These are phyloP conservation scores for Nothura maculosa DNA, from an alignment of 2,797 vertebrate species.

Conservation along the genomic window DNA sequence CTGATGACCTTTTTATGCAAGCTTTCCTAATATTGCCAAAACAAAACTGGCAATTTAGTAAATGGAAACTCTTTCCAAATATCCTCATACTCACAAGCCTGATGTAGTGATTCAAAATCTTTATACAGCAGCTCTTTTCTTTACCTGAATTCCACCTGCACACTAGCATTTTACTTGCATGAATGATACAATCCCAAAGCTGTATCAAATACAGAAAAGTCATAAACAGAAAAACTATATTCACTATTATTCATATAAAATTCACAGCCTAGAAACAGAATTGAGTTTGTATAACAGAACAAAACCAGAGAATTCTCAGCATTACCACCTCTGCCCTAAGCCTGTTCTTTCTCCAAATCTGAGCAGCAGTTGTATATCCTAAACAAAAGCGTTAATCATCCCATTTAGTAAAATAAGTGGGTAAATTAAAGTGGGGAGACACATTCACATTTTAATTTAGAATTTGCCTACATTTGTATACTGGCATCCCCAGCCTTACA, in stretches of 20 bases:
- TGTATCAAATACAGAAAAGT: background rate
- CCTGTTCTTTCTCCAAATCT: background rate
- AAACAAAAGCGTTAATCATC: background rate
- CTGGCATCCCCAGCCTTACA: background rate
- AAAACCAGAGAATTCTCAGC: background rate
- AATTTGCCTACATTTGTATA: background rate
- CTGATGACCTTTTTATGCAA: background rate
- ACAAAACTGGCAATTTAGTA: background rate
- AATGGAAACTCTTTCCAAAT: background rate
- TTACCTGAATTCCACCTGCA: background rate
- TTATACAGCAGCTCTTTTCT: background rate
- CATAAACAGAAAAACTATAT: background rate
- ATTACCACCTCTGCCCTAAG: background rate
- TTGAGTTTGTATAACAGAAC: background rate
- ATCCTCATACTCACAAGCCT: background rate
- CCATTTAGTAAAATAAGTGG: background rate
- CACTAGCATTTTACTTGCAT: background rate
- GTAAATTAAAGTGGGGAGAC: constrained; percentile 8
- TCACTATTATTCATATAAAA: background rate
- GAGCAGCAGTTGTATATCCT: background rate
- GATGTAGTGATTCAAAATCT: background rate
- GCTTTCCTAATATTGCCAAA: background rate
- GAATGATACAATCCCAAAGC: background rate
- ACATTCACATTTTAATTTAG: constrained; percentile 35
- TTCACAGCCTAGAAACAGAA: background rate